Base-by-base conservation (phyloP, 2,797 vertebrate species). In the Oreonectes daqikongensis region DNA sequence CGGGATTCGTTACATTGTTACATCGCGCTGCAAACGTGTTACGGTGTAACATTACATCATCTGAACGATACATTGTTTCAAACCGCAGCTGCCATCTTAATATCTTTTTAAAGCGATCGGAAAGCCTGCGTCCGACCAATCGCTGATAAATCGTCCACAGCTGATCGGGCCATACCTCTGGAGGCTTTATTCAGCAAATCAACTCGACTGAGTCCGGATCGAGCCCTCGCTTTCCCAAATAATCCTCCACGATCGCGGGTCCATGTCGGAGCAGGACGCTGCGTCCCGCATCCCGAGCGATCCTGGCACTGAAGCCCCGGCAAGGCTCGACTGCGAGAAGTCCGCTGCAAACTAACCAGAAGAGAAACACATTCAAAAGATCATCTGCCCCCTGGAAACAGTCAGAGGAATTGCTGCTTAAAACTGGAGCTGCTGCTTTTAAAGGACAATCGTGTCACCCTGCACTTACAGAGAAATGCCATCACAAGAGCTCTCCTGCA, bases 81-180 rank as follows among this genome's bases (percentile, higher is more conserved):
- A 88, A 77, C 84, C 89, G 84, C 88, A 92, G 95, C 95, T 96
- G 95, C 96, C 95, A 96, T 97, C 95, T 96, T 96, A 94, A 94
- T 93, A 93, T 90, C 86, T 84, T 83, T 75, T 66, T 79, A 32
- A 82, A 35, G 71, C 10, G 70, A 69, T 35, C n/a, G 12, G 60
- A 66, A 77, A 75, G 53, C 35, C 72, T 28, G 20, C 74, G 74
- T 71, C 55, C 57, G 28, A 30, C 22, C 55, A 55, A 5, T 55
- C 53, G 50, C 44, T 14, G 28, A 38, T 32, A 68, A 80, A 63
- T 15, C 63, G 20, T 69, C 32, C 32, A 73, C 52, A 71, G 40
- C 66, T 26, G 17, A 48, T 76, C 78, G 72, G 61, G 68, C 52
- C 83, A 80, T 82, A 72, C 70, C 61, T 80, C 72, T 38, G 69